Base-by-base conservation (phyloP, 2,797 vertebrate species). In the Artibeus jamaicensis region DNA sequence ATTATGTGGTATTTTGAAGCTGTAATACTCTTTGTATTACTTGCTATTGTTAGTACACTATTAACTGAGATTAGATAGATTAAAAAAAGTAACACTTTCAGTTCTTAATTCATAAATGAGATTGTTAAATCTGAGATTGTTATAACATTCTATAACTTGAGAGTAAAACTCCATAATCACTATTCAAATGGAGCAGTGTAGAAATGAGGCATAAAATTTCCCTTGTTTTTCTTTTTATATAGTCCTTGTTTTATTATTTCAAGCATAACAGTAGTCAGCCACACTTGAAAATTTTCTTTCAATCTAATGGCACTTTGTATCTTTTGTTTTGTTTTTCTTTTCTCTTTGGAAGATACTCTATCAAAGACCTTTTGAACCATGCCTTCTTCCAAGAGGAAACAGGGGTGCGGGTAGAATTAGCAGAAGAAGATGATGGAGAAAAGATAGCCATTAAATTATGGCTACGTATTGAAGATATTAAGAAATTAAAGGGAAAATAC, bases 351-450 rank as follows among this genome's bases (percentile, higher is more conserved):
- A 99, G 99, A 97, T 99, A 99, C 81, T 99, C 99, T 96, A 99
- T 99, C 98, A 99, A 99, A 98, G 99, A 99, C 98, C 99, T 99
- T 98, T 97, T 99, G 98, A 99, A 99, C 98, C 99, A 99, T 97
- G 99, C 99, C 62, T 99, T 99, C 98, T 99, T 99, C 98, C 99
- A 99, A 98, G 99, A 99, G 97, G 99, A 99, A 98, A 99, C 99
- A 0, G 99, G 99, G 70, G 99, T 99, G 96, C 99, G 99, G 86
- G 99, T 99, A 97, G 99, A 99, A 97, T 98, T 99, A 97, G 99
- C 99, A 46, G 99, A 99, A 97, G 99, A 99, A 98, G 99, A 99
- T n/a, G 99, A 99, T 97, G 99, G 99, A 96, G 99, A 99, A 98
- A 99, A 99, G 99, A 99, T 99, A 42, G 99, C 99, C 44, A 99